phyloP scores from a whole-genome alignment of 1,140 invertebrate genomes.

The Bathynomus jamesi region DNA sequence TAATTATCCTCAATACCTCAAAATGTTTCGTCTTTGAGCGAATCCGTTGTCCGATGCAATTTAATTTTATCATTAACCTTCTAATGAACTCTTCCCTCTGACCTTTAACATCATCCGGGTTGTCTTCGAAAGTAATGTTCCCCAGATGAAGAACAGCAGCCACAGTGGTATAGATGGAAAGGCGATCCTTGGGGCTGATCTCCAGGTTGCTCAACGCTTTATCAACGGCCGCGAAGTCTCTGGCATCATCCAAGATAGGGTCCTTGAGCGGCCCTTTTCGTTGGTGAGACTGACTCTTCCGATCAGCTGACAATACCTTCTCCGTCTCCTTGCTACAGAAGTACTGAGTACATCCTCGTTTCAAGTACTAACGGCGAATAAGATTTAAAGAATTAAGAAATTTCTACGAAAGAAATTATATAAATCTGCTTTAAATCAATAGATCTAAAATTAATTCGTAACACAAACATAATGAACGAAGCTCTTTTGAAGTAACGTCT shows the following conservation, averaged over 20 bases:
- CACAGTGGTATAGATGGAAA: constrained; percentile 75
- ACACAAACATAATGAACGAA: too few species aligned
- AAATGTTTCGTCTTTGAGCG: too few species aligned
- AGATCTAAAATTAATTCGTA: too few species aligned
- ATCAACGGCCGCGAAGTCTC: constrained; percentile 76
- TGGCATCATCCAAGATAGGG: constrained; percentile 81
- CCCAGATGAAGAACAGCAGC: constrained; percentile 87
- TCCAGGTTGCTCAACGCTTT: constrained; percentile 64
- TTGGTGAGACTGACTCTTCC: constrained; percentile 61
- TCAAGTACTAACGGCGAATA: constrained; percentile 87
- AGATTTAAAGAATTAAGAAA: too few species aligned
- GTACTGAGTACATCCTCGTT: constrained; percentile 83
- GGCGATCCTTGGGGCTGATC: constrained; percentile 59
- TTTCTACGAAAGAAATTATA: too few species aligned
- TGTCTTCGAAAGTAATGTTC: constrained; percentile 87
- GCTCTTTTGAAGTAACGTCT: too few species aligned
- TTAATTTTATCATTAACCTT: too few species aligned
- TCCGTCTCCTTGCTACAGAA: constrained; percentile 68
- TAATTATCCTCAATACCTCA: too few species aligned
- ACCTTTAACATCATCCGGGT: constrained; percentile 76
- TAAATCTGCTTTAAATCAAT: too few species aligned
- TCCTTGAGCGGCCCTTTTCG: constrained; percentile 68
- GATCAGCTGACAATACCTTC: constrained; percentile 43
- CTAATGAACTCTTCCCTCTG: too few species aligned
- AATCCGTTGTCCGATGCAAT: too few species aligned